Percentiles rank a stretch among this genome's conserved stretches.
Evolutionary conservation across 2,113 vertebrate species (phyloP).

Genomic region (Neolamprologus ventralis): DNA sequence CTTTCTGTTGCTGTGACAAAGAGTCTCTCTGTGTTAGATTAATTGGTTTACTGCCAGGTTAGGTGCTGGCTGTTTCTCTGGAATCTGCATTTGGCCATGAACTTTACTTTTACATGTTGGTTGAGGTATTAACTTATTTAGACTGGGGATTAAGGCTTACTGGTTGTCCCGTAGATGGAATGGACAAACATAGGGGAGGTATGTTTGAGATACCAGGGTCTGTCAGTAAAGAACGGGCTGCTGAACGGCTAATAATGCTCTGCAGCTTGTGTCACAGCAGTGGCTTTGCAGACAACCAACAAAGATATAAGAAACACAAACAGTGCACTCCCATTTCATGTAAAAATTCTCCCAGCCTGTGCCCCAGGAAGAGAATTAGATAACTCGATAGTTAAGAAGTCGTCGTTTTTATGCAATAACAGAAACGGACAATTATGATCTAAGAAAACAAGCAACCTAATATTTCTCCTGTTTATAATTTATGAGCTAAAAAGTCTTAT

Average conservation of each 20-base stretch:
- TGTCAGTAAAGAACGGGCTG: conserved; percentile 31
- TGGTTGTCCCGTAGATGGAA: conserved; percentile 54
- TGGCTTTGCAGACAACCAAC: not conserved
- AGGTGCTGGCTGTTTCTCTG: conserved; percentile 24
- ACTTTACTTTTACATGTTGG: conserved; percentile 66
- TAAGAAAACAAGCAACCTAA: not conserved
- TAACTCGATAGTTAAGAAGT: not conserved
- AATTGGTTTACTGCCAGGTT: conserved; percentile 55
- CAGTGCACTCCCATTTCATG: not conserved
- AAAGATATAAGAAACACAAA: not conserved
- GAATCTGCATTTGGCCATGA: conserved; percentile 61
- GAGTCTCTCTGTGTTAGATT: conserved; percentile 21
- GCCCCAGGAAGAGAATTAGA: not conserved
- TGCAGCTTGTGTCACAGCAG: not conserved
- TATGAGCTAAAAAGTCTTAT: not conserved
- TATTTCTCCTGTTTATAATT: not conserved
- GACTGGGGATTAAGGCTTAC: conserved; percentile 49
- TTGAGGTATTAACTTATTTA: conserved; percentile 65
- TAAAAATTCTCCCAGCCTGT: not conserved
- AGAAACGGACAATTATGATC: not conserved
- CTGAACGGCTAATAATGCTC: conserved; percentile 2
- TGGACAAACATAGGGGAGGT: conserved; percentile 49
- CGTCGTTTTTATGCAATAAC: not conserved
- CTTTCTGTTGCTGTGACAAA: conserved; percentile 9
- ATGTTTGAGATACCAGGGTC: conserved; percentile 45